Evolutionary conservation across 2,797 vertebrate genomes (phyloP).

Genomic region (Macropodus opercularis): DNA sequence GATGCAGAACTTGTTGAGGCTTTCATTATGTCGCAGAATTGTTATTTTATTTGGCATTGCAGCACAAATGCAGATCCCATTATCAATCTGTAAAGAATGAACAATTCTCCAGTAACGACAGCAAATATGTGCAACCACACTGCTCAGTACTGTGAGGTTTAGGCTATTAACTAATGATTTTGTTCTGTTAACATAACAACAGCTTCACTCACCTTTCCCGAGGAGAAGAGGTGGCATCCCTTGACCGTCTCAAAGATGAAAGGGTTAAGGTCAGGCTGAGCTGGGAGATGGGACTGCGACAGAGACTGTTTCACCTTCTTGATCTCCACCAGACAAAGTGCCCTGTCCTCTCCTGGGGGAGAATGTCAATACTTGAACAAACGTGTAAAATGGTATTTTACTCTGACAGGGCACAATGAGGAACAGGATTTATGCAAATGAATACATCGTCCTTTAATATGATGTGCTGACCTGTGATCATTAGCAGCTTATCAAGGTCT

Average conservation of each 20-base stretch:
- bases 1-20: conserved; percentile 97
- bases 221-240: conserved; percentile 96
- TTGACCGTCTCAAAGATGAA: conserved; percentile 95
- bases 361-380: background rate
- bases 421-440: background rate
- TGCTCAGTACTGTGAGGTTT: conserved; percentile 19
- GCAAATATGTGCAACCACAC: conserved; percentile 32
- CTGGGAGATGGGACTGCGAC: conserved; percentile 95
- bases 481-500: conserved; percentile 95
- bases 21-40: conserved; percentile 93
- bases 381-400: background rate
- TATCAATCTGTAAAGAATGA: conserved; percentile 88
- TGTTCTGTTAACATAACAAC: conserved; percentile 12
- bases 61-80: conserved; percentile 93
- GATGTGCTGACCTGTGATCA: conserved; percentile 85
- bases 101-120: conserved; percentile 26
- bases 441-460: background rate
- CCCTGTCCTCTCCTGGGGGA: conserved; percentile 90
- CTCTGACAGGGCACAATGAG: background rate
- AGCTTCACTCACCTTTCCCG: conserved; percentile 87
- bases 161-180: conserved; percentile 41
- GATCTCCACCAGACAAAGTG: conserved; percentile 94
- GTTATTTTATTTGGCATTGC: conserved; percentile 97
- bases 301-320: conserved; percentile 98
- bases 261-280: conserved; percentile 91